Evolutionary conservation across 2,888 invertebrate species (phyloP).

Genomic region (Autographa pulchrina): DNA sequence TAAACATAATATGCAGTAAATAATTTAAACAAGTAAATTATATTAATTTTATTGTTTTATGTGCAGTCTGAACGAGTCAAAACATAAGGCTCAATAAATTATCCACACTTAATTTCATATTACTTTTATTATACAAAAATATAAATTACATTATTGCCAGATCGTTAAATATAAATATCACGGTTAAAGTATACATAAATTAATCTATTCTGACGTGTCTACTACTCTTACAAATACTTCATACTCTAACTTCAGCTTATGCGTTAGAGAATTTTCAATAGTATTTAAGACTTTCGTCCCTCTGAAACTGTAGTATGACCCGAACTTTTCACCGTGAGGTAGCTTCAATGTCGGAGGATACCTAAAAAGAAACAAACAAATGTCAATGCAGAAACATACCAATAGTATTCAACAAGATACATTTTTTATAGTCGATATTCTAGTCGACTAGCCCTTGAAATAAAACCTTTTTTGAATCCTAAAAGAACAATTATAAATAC

Average conservation of each 20-base stretch:
- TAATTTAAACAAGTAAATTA: no score
- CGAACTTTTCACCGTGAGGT: conserved; percentile 75
- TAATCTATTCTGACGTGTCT: conserved; percentile 66
- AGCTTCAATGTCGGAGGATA: conserved; percentile 76
- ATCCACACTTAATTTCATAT: conserved; percentile 17
- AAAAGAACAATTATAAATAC: no score
- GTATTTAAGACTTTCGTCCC: conserved; percentile 77
- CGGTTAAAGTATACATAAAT: conserved; percentile 37
- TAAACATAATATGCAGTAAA: no score
- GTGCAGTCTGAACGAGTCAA: background rate
- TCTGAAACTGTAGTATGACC: conserved; percentile 81
- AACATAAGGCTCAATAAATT: background rate
- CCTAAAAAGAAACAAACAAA: conserved; percentile 66
- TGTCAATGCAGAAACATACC: no score
- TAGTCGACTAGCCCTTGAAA: no score
- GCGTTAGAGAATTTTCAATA: conserved; percentile 70
- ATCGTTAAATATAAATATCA: conserved; percentile 53
- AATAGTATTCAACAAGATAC: no score
- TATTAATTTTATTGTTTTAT: no score
- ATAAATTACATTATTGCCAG: conserved; percentile 47
- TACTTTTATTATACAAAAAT: conserved; percentile 39
- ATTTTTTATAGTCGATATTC: no score
- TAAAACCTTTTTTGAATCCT: no score
- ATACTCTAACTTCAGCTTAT: conserved; percentile 81
- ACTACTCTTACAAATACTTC: conserved; percentile 83